Conservation (phyloP, 2,797 vertebrate genomes). For the Sebastes miniatus region DNA sequence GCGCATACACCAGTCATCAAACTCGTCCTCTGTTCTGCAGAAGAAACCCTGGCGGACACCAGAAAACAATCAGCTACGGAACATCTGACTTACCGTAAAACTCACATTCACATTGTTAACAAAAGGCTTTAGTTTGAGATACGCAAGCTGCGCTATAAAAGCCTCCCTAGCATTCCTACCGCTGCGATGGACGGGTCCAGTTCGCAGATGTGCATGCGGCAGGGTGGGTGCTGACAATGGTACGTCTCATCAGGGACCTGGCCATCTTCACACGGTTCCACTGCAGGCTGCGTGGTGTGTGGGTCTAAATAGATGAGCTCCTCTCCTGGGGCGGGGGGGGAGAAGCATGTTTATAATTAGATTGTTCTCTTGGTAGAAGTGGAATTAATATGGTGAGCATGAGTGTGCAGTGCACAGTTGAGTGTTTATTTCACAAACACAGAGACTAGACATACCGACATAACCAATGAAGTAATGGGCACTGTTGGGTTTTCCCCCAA, state of each 20-base stretch:
- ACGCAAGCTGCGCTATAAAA: neutral
- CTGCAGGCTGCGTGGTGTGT: slow-evolving; percentile 93
- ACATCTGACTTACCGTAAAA: neutral
- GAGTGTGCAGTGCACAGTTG: slow-evolving; percentile 10
- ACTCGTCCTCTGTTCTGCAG: slow-evolving; percentile 95
- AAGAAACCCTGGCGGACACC: slow-evolving; percentile 90
- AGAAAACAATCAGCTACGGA: slow-evolving; percentile 22
- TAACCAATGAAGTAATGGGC: slow-evolving; percentile 99
- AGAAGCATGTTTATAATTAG: neutral
- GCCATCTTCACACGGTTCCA: slow-evolving; percentile 84
- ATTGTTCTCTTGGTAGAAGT: neutral
- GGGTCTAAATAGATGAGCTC: slow-evolving; percentile 98
- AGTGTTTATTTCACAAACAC: slow-evolving; percentile 44
- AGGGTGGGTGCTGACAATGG: slow-evolving; percentile 97
- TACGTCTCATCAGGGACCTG: slow-evolving; percentile 91
- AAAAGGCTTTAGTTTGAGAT: neutral
- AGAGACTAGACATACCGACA: slow-evolving; percentile 87
- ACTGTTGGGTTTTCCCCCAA: slow-evolving; percentile 98
- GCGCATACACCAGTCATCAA: slow-evolving; percentile 94
- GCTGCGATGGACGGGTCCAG: slow-evolving; percentile 97
- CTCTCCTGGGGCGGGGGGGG: slow-evolving; percentile 81
- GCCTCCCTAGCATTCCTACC: slow-evolving; percentile 75
- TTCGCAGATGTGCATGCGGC: slow-evolving; percentile 95
- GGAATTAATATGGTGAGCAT: neutral
- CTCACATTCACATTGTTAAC: neutral